These are phyloP conservation scores for Spisula solida DNA, from an alignment of 2,888 invertebrate genomes.

Conservation along the genomic window DNA sequence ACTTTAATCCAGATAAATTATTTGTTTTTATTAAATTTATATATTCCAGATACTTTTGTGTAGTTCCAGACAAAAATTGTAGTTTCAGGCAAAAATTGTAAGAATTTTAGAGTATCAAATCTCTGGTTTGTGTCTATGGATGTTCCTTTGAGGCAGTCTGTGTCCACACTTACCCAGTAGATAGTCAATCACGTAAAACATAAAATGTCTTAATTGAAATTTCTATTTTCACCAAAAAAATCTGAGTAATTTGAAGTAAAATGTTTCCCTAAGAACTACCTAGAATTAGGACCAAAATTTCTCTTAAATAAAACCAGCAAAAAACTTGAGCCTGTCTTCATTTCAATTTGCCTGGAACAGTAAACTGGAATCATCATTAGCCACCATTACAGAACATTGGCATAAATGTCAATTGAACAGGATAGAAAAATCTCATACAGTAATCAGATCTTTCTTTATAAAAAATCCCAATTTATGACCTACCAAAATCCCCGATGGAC, in stretches of 20 bases:
- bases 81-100: neutral
- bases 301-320: slow-evolving; percentile 9
- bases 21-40: slow-evolving; percentile 8
- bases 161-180: neutral
- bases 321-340: neutral
- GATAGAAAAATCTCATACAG: neutral
- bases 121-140: neutral
- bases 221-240: neutral
- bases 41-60: neutral
- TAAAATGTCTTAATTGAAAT: slow-evolving; percentile 5
- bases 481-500: neutral
- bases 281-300: neutral
- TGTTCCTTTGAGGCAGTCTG: neutral
- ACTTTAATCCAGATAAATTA: neutral
- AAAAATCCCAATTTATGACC: slow-evolving; percentile 14
- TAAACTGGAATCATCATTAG: slow-evolving; percentile 16
- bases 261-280: neutral
- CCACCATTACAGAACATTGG: neutral
- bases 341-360: slow-evolving; percentile 6
- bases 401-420: slow-evolving; percentile 21
- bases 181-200: slow-evolving; percentile 3
- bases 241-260: neutral
- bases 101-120: neutral
- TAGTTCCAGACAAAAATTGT: neutral
- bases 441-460: neutral